These are phyloP conservation scores for Leucoraja erinaceus DNA, from an alignment of 2,113 vertebrate species.

Conservation along the genomic window DNA sequence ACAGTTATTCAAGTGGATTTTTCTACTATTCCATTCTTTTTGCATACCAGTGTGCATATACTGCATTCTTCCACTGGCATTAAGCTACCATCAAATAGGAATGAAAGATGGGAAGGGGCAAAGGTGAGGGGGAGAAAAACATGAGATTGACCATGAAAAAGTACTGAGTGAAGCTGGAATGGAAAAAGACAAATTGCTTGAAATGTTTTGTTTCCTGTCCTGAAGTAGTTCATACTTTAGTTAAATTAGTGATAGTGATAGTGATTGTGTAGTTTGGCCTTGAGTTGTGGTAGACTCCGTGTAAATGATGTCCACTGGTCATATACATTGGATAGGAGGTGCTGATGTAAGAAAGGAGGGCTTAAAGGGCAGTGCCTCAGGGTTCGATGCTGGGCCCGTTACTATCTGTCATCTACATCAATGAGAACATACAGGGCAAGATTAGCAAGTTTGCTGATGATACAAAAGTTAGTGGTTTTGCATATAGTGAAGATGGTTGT, in stretches of 20 bases:
- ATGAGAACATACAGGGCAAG: too few species aligned
- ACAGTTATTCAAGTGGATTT: background rate
- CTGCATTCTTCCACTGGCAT: background rate
- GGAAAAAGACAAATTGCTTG: background rate
- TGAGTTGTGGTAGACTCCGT: background rate
- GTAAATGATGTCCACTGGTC: background rate
- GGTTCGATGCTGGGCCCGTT: too few species aligned
- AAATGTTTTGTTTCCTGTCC: background rate
- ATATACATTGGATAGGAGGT: background rate
- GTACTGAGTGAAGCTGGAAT: background rate
- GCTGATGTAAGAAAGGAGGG: too few species aligned
- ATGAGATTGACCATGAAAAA: background rate
- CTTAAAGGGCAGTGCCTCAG: too few species aligned
- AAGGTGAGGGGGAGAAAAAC: background rate
- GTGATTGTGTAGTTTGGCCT: background rate
- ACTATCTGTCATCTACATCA: too few species aligned
- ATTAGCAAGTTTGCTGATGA: too few species aligned
- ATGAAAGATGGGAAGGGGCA: background rate
- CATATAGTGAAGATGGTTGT: too few species aligned
- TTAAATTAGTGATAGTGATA: background rate
- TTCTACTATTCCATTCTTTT: background rate
- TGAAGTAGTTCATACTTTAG: background rate
- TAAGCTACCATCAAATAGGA: background rate
- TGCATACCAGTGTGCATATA: background rate
- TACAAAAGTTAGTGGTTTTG: too few species aligned